Conservation (phyloP, 2,888 invertebrate genomes). For the Drosophila prostipennis region DNA sequence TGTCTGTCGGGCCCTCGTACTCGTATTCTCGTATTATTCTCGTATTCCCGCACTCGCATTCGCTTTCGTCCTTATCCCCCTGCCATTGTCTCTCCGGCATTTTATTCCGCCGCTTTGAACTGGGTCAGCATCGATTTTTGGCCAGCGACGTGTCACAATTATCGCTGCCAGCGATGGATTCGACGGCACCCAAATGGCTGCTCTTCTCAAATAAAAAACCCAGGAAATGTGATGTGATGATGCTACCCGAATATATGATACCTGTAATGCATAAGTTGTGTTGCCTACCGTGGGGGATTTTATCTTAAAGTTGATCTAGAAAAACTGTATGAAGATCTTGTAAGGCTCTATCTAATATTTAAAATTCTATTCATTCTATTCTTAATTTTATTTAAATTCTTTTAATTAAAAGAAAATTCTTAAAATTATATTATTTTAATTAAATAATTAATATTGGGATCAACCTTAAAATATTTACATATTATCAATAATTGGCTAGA, state of each 20-base stretch:
- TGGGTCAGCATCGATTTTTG: constrained; percentile 79
- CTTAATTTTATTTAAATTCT: too few relatives aligned
- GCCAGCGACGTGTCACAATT: constrained; percentile 74
- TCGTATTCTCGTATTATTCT: not conserved
- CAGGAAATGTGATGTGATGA: not conserved
- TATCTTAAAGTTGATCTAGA: not conserved
- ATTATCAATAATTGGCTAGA: too few relatives aligned
- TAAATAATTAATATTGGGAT: too few relatives aligned
- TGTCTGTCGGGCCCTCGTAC: constrained; percentile 18
- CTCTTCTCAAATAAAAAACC: constrained; percentile 2
- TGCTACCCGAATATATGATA: not conserved
- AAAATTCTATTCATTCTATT: too few relatives aligned
- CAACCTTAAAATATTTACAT: too few relatives aligned
- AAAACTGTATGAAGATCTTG: not conserved
- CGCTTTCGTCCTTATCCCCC: constrained; percentile 1
- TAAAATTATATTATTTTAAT: too few relatives aligned
- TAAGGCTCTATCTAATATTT: too few relatives aligned
- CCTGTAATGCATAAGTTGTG: not conserved
- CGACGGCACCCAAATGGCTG: constrained; percentile 34
- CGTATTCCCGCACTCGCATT: not conserved
- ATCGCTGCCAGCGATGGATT: constrained; percentile 49
- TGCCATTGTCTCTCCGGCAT: constrained; percentile 22
- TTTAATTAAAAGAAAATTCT: too few relatives aligned
- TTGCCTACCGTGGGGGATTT: not conserved
- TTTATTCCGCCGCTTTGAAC: constrained; percentile 55